Evolutionary conservation across 2,888 invertebrate species (phyloP).

Genomic region (Agonopterix heracliana): DNA sequence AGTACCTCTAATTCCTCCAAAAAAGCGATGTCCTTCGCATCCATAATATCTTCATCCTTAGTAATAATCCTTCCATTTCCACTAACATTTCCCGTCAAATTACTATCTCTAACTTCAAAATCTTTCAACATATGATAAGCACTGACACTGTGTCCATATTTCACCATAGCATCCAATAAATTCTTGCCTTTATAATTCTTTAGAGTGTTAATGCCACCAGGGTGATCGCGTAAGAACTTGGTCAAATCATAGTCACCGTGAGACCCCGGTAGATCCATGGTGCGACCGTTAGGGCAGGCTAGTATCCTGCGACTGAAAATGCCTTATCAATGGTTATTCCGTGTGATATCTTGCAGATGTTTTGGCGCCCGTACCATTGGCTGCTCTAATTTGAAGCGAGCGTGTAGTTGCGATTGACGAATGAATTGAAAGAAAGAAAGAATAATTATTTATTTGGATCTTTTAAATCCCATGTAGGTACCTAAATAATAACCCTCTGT

Average conservation of each 20-base stretch:
- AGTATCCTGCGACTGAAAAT: not conserved
- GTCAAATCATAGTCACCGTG: conserved; percentile 77
- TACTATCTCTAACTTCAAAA: conserved; percentile 65
- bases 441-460: too few relatives aligned
- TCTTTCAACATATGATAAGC: conserved; percentile 81
- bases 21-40: conserved; percentile 47
- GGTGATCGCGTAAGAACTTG: conserved; percentile 81
- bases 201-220: conserved; percentile 82
- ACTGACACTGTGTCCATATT: conserved; percentile 77
- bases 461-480: too few relatives aligned
- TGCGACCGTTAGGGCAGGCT: not conserved
- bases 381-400: too few relatives aligned
- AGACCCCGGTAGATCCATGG: conserved; percentile 22
- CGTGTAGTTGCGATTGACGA: not conserved
- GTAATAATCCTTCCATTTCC: conserved; percentile 58
- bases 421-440: too few relatives aligned
- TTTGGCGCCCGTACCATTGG: not conserved
- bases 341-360: conserved; percentile 12
- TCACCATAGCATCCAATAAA: conserved; percentile 69
- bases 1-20: conserved; percentile 67
- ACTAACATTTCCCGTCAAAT: conserved; percentile 55
- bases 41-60: conserved; percentile 37
- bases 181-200: conserved; percentile 72
- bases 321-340: conserved; percentile 13
- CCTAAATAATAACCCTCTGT: too few relatives aligned